These are phyloP conservation scores for Subanguina moxae DNA, from an alignment of 1,140 invertebrate species.

Conservation along the genomic window DNA sequence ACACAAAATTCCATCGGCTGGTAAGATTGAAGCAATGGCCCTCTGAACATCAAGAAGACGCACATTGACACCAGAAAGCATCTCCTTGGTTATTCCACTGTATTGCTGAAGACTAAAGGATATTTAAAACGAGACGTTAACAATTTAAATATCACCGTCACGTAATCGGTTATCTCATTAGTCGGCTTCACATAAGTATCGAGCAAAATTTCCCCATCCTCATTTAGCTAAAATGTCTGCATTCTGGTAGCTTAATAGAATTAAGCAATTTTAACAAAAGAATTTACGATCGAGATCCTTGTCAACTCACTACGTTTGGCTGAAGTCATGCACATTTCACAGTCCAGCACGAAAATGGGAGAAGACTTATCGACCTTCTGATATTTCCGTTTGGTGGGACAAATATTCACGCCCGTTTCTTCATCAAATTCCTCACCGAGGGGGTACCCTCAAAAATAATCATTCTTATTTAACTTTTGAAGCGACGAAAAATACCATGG, in stretches of 20 bases:
- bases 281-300: slow-evolving; percentile 26
- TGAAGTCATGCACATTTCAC: slow-evolving; percentile 32
- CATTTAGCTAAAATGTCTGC: slow-evolving; percentile 23
- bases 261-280: not conserved
- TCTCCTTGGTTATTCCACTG: slow-evolving; percentile 31
- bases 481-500: slow-evolving; percentile 17
- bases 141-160: slow-evolving; percentile 6
- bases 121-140: too few relatives aligned
- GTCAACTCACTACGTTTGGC: slow-evolving; percentile 21
- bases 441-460: not conserved
- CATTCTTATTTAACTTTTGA: not conserved
- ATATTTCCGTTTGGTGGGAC: slow-evolving; percentile 9
- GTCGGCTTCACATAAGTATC: slow-evolving; percentile 30
- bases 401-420: not conserved
- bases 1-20: slow-evolving; percentile 26
- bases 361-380: slow-evolving; percentile 12
- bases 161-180: slow-evolving; percentile 31
- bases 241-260: too few relatives aligned
- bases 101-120: not conserved
- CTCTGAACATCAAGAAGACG: slow-evolving; percentile 25
- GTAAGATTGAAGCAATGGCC: slow-evolving; percentile 11
- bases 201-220: slow-evolving; percentile 24
- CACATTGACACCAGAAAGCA: slow-evolving; percentile 15
- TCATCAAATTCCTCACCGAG: not conserved
- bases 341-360: slow-evolving; percentile 30